These are phyloP conservation scores for Gasterosteus aculeatus DNA, from an alignment of 2,113 vertebrate species.

Conservation along the genomic window DNA sequence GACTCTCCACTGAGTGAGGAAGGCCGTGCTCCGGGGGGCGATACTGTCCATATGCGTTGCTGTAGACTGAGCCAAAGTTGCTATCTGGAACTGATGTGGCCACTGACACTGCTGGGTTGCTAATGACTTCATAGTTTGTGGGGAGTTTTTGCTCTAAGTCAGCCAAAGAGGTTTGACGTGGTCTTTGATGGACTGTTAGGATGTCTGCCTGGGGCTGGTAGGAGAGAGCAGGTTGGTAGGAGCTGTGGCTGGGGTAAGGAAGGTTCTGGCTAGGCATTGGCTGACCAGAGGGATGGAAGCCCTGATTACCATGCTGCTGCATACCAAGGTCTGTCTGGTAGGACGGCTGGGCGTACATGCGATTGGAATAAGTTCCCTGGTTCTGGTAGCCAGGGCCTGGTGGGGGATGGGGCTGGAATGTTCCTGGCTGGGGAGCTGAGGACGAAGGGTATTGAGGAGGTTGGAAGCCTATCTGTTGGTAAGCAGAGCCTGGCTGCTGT, in stretches of 20 bases:
- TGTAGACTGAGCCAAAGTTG: constrained; percentile 80
- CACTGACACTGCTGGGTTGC: constrained; percentile 84
- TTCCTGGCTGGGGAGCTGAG: constrained; percentile 87
- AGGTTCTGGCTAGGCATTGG: constrained; percentile 85
- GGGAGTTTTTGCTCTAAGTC: constrained; percentile 96
- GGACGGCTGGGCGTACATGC: constrained; percentile 81
- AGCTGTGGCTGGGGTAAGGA: constrained; percentile 81
- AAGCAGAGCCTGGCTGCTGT: constrained; percentile 80
- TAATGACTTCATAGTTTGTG: constrained; percentile 95
- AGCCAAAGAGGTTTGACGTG: constrained; percentile 91
- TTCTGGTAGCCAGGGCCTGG: constrained; percentile 85
- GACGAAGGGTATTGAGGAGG: constrained; percentile 85
- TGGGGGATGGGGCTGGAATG: constrained; percentile 86
- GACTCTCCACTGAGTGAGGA: constrained; percentile 83
- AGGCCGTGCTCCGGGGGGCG: constrained; percentile 82
- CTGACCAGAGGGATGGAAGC: constrained; percentile 84
- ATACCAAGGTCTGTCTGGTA: constrained; percentile 87
- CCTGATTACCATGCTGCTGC: constrained; percentile 83
- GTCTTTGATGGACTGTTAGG: constrained; percentile 87
- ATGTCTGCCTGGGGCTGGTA: constrained; percentile 86
- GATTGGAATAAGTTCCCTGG: constrained; percentile 83
- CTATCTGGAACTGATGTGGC: constrained; percentile 86
- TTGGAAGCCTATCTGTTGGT: constrained; percentile 89
- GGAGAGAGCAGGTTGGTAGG: constrained; percentile 80
- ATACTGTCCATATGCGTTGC: constrained; percentile 87